These are phyloP conservation scores for Ophioderma brevispina DNA, from an alignment of 35 echinoderm and acorn worm species.

Conservation along the genomic window DNA sequence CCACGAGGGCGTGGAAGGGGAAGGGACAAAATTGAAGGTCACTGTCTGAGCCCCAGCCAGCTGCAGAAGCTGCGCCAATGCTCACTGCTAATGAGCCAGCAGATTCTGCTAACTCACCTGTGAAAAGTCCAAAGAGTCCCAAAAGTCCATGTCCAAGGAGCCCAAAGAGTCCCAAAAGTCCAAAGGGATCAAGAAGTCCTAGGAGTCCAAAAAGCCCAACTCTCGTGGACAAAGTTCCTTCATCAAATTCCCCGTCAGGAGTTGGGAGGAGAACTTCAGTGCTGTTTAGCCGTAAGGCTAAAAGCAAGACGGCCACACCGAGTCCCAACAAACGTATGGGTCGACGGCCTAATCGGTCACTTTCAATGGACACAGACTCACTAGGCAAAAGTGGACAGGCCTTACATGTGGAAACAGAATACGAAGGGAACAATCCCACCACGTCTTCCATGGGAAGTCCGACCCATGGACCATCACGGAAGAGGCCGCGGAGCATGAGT, in stretches of 20 bases:
- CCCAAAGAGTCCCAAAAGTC: not conserved
- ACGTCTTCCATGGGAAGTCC: conserved; percentile 29
- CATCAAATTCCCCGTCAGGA: conserved; percentile 51
- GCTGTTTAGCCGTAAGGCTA: conserved; percentile 86
- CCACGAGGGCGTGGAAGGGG: conserved; percentile 63
- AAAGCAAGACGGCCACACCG: conserved; percentile 40
- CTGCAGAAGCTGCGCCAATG: conserved; percentile 29
- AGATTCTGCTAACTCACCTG: conserved; percentile 29
- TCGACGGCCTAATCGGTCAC: conserved; percentile 67
- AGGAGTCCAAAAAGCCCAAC: not conserved
- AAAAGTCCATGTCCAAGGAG: conserved; percentile 22
- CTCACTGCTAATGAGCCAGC: conserved; percentile 41
- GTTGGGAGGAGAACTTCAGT: conserved; percentile 92
- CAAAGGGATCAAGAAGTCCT: not conserved
- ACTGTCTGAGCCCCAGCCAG: conserved; percentile 68
- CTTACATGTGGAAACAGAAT: conserved; percentile 69
- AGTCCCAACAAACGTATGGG: conserved; percentile 34
- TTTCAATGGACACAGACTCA: conserved; percentile 51
- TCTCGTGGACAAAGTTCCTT: not conserved
- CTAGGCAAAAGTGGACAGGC: conserved; percentile 27
- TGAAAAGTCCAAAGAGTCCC: conserved; percentile 44
- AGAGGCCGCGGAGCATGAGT: conserved; percentile 77
- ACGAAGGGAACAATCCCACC: conserved; percentile 68
- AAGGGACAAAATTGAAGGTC: conserved; percentile 40
- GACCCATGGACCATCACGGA: conserved; percentile 36